Base-by-base conservation (phyloP, 2,888 invertebrate species). In the Clitarchus hookeri region DNA sequence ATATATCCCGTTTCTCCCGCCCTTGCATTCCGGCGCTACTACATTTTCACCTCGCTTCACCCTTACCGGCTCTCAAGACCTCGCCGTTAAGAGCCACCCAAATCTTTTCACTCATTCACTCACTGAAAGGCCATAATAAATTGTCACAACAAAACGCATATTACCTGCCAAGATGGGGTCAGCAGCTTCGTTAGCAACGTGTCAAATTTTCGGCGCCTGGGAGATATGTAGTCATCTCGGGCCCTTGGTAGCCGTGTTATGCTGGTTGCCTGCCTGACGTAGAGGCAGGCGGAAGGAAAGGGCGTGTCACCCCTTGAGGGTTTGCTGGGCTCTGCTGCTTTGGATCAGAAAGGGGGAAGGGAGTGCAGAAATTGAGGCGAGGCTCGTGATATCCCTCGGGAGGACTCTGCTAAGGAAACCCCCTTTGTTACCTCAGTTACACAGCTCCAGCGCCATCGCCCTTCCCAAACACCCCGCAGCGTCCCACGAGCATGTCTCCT, bases 321-420 rank as follows among this genome's bases (percentile, higher is more conserved):
- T 9, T n/a, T n/a, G 65, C 65, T 16, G 65, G n/a, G 65, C 8
- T 65, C 65, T 65, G 65, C 3, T 11, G 36, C 36, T 2, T 23
- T 65, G 65, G 65, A 8, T 6, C 65, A 9, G 65, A 19, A 65
- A 65, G 19, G n/a, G 65, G 19, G 23, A 8, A n/a, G 23, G 65
- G 65, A 23, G n/a, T 11, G 65, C 8, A 19, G 65, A 23, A 23
- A 23, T 65, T 23, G 65, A 65, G 65, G 65, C 65, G 65, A 11
- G 65, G 65, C 65, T 65, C 65, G 65, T 65, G 65, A 65, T 65
- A 65, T n/a, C 65, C 65, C 65, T 65, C 65, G 65, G 65, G 65
- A 65, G 8, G 65, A 65, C 65, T 65, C 48, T 6, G 65, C 23
- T 65, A n/a, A 1, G 65, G 65, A 23, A 65, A 65, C 65, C 65